Percentiles rank a stretch among this genome's conserved stretches.
Conservation (phyloP, 2,888 invertebrate species). For the Dicyrtoma fusca region DNA sequence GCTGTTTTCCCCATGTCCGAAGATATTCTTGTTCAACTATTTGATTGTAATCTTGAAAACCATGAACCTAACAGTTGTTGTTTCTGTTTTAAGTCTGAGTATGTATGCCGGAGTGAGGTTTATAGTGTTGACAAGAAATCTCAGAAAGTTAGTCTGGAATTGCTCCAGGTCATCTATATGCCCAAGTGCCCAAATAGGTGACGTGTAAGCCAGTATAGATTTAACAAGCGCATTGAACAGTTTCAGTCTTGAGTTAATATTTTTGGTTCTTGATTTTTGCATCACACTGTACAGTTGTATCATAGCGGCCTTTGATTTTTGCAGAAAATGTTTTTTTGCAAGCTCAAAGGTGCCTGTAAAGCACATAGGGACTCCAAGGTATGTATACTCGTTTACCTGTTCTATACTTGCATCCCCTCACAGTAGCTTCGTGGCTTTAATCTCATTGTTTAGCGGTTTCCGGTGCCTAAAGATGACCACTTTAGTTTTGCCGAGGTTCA, state of each 20-base stretch:
- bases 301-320: not conserved
- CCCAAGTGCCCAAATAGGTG: not conserved
- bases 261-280: not conserved
- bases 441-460: not conserved
- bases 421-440: too few species aligned
- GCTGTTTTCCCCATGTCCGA: too few species aligned
- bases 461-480: not conserved
- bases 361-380: not conserved
- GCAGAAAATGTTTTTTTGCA: not conserved
- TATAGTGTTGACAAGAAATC: too few species aligned
- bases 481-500: slow-evolving; percentile 8
- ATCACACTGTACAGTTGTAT: not conserved
- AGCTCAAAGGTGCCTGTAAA: not conserved
- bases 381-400: slow-evolving; percentile 2
- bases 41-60: too few species aligned
- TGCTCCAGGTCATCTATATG: too few species aligned
- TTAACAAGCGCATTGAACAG: not conserved
- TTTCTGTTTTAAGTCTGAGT: too few species aligned
- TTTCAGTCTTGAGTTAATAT: not conserved
- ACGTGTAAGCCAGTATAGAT: not conserved
- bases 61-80: too few species aligned
- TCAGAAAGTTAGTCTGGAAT: too few species aligned
- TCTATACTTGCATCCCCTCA: not conserved
- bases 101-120: too few species aligned
- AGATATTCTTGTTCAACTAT: too few species aligned